These are phyloP conservation scores for Fundulus diaphanus DNA, from an alignment of 2,797 vertebrate species.

Conservation along the genomic window DNA sequence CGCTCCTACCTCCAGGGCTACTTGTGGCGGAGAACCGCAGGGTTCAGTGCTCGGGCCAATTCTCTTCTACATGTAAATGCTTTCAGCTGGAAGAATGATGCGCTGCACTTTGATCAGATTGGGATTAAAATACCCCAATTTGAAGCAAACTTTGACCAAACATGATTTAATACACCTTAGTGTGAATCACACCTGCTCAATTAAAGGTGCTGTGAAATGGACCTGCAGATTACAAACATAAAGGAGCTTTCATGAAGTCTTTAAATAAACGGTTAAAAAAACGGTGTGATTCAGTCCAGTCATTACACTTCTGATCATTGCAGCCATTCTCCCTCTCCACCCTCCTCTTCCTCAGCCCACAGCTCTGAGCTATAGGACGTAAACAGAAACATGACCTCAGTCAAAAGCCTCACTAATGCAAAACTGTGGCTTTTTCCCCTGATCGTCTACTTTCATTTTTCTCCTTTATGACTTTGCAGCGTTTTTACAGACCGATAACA, in stretches of 20 bases:
- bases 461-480: slow-evolving; percentile 28
- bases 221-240: background rate
- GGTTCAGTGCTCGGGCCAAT: too few species aligned
- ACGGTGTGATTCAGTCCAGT: background rate
- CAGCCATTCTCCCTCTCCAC: slow-evolving; percentile 1
- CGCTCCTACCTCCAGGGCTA: too few species aligned
- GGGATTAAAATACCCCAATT: too few species aligned
- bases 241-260: background rate
- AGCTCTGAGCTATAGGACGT: background rate
- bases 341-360: slow-evolving; percentile 1
- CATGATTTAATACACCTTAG: too few species aligned
- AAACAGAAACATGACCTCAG: background rate
- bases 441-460: slow-evolving; percentile 9
- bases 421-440: background rate
- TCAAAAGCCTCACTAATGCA: background rate
- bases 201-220: too few species aligned
- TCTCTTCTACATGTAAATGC: too few species aligned
- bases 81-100: too few species aligned
- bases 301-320: background rate
- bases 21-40: too few species aligned
- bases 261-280: too few species aligned
- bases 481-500: slow-evolving; percentile 53
- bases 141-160: too few species aligned
- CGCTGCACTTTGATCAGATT: too few species aligned
- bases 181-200: too few species aligned